A percentile compares a stretch with the other conserved stretches of the same genome.
These are phyloP conservation scores for Morus bassanus DNA, from an alignment of 2,797 vertebrate genomes.

Conservation along the genomic window DNA sequence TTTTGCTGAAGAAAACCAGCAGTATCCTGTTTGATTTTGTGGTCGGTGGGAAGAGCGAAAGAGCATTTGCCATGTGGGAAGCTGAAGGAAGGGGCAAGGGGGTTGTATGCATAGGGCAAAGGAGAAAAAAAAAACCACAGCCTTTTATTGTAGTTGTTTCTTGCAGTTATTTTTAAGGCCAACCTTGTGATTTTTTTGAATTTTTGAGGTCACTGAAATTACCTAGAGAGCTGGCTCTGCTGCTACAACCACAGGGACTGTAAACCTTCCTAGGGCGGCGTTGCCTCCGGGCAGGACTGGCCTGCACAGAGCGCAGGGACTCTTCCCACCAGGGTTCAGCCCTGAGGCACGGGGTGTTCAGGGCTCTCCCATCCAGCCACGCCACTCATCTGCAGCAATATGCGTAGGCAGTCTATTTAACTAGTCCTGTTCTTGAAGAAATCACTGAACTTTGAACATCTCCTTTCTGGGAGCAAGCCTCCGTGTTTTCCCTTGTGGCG, in stretches of 20 bases:
- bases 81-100: background rate
- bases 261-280: fast-evolving
- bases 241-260: background rate
- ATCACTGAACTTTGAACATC: fast-evolving
- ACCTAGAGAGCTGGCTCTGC: background rate
- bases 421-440: background rate
- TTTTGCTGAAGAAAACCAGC: background rate
- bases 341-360: fast-evolving
- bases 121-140: background rate
- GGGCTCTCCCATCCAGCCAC: background rate
- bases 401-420: fast-evolving
- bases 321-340: fast-evolving
- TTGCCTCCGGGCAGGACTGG: background rate
- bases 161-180: background rate
- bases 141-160: background rate
- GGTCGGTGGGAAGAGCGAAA: background rate
- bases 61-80: background rate
- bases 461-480: background rate
- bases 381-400: background rate
- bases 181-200: background rate
- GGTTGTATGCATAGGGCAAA: fast-evolving
- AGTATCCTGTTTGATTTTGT: background rate
- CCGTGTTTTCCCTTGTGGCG: fast-evolving
- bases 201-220: background rate
- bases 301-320: background rate